Evolutionary conservation across 2,113 vertebrate genomes (phyloP).

Genomic region (Coturnix japonica): DNA sequence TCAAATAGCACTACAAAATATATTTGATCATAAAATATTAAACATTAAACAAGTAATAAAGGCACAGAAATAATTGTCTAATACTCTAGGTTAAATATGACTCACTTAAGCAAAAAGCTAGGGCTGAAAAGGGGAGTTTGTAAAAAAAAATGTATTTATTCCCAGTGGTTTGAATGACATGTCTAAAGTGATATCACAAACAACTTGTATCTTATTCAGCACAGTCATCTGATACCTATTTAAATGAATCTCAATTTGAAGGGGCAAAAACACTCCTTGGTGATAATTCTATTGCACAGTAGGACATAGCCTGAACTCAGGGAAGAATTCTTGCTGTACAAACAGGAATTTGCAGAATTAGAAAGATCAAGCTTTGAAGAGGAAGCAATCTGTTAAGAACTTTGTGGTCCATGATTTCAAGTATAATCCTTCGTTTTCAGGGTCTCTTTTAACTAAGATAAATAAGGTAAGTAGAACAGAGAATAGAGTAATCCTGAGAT

Average conservation of each 20-base stretch:
- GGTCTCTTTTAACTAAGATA: not conserved
- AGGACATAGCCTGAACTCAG: slow-evolving; percentile 6
- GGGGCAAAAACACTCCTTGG: slow-evolving; percentile 24
- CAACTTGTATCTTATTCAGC: slow-evolving; percentile 40
- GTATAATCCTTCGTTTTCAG: not conserved
- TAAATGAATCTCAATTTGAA: slow-evolving; percentile 44
- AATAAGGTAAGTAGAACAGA: not conserved
- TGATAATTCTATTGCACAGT: not conserved
- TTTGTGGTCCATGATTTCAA: not conserved
- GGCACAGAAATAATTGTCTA: slow-evolving; percentile 66
- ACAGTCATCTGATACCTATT: slow-evolving; percentile 51
- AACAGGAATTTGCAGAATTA: slow-evolving; percentile 30
- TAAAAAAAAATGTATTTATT: slow-evolving; percentile 53
- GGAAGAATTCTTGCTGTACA: slow-evolving; percentile 13
- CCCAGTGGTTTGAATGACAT: slow-evolving; percentile 28
- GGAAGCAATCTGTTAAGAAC: slow-evolving; percentile 1
- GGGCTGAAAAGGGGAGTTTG: slow-evolving; percentile 51
- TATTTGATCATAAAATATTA: slow-evolving; percentile 73
- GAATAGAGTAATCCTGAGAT: not conserved
- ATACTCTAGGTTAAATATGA: slow-evolving; percentile 70
- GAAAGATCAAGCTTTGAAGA: slow-evolving; percentile 7
- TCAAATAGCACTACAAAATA: slow-evolving; percentile 73
- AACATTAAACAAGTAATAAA: slow-evolving; percentile 64
- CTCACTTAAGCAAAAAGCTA: slow-evolving; percentile 67
- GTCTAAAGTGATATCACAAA: slow-evolving; percentile 57